phyloP scores from a whole-genome alignment of 2,797 vertebrate genomes.

The Toxotes lorentzi region DNA sequence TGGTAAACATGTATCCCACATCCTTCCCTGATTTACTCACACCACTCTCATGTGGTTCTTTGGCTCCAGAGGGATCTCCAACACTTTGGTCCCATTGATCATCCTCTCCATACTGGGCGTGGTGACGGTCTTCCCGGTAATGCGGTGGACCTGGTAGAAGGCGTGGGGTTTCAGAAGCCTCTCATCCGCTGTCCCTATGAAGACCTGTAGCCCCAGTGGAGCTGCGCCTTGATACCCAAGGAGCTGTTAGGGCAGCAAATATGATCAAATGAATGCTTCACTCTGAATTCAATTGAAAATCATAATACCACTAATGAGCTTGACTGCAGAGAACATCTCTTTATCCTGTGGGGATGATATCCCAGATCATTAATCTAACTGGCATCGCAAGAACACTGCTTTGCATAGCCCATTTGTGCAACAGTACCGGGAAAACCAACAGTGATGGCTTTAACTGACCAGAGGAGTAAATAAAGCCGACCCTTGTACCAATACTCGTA shows the following conservation, averaged over 20 bases:
- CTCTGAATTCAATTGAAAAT: neutral
- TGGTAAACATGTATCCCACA: neutral
- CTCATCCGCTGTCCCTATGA: conserved; percentile 97
- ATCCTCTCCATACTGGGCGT: conserved; percentile 96
- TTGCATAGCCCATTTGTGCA: conserved; percentile 14
- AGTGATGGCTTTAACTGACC: neutral
- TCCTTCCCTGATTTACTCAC: conserved; percentile 82
- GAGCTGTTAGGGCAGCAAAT: conserved; percentile 84
- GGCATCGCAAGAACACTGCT: conserved; percentile 13
- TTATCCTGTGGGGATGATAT: conserved; percentile 27
- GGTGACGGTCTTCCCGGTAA: conserved; percentile 96
- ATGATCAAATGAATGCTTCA: conserved; percentile 1
- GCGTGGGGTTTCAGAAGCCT: conserved; percentile 96
- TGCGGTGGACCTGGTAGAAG: conserved; percentile 98
- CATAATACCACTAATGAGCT: conserved; percentile 10
- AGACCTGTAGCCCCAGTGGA: conserved; percentile 94
- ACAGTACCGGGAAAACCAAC: conserved; percentile 14
- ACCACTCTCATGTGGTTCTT: conserved; percentile 96
- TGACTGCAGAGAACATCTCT: conserved; percentile 15
- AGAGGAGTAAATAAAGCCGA: conserved; percentile 16
- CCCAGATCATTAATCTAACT: conserved; percentile 20
- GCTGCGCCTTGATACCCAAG: conserved; percentile 92
- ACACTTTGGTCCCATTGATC: conserved; percentile 91
- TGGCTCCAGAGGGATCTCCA: conserved; percentile 95
- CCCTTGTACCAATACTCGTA: neutral